Evolutionary conservation across 2,888 invertebrate species (phyloP), one percentile per base, ranked within the genome.

Genomic region (Camponotus fellah): DNA sequence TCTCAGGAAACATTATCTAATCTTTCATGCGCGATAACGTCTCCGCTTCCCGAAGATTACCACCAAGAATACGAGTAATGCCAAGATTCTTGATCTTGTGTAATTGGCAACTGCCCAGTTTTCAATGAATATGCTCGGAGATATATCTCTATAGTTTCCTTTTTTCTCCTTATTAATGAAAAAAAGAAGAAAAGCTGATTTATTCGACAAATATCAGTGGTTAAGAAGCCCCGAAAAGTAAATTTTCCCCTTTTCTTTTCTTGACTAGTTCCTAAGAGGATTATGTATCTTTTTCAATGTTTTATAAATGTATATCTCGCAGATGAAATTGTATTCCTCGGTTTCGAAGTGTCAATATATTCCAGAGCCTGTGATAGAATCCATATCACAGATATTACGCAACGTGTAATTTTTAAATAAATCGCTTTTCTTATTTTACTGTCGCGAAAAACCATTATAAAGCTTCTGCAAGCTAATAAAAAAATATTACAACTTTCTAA

Each of bases 1-100:
- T 68, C 82, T 62, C 76, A 64, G 60, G 62, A 77, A 71, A 86
- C 85, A 87, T 90, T 90, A 89, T 88, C 86, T 90, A 90, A 88
- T 88, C 43, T 60, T 83, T 69, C n/a, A 21, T 40, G 2, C 14
- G 14, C 60, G 26, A 66, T 56, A 66, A 37, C 34, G 21, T 37
- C 10, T 46, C 9, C 21, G 60, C 64, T 34, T 76, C 81, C 34
- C 43, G 5, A 77, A 32, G 12, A 40, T 75, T n/a, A 72, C 40
- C 9, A 8, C 14, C 14, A 17, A 49, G n/a, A 58, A 5, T 32
- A 60, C 12, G 32, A 49, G 12, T 17, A 74, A 10, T 21, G 43
- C n/a, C 8, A n/a, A 32, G 26, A 69, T 69, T 58, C 17, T 37
- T 40, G 32, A 14, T 77, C n/a, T 77, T 65, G 21, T 14, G 5